Percentiles rank a stretch among this genome's conserved stretches.
Conservation (phyloP, 2,113 vertebrate genomes). For the Craseonycteris thonglongyai region DNA sequence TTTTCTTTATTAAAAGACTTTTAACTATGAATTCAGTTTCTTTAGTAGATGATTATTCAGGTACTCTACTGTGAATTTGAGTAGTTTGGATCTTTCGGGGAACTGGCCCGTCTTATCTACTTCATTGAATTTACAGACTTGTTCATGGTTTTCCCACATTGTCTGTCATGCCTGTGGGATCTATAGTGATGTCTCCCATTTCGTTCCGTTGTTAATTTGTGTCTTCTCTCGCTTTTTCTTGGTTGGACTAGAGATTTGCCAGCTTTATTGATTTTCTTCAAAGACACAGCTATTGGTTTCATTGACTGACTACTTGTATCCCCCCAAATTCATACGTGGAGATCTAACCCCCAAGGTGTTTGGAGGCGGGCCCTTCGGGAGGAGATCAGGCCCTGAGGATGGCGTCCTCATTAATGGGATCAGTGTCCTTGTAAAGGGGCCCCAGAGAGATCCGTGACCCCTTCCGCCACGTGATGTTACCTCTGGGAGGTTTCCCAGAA, state of each 20-base stretch:
- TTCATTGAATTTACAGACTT: background rate
- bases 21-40: background rate
- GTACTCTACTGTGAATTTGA: background rate
- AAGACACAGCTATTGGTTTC: background rate
- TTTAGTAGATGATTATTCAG: background rate
- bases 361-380: too few species aligned
- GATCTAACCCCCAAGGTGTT: too few species aligned
- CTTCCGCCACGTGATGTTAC: too few species aligned
- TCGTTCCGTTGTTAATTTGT: background rate
- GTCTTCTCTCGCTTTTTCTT: background rate
- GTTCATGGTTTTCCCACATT: background rate
- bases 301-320: background rate
- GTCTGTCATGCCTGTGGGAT: background rate
- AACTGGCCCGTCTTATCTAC: background rate
- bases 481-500: background rate
- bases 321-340: background rate
- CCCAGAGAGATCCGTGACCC: too few species aligned
- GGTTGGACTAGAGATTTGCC: background rate
- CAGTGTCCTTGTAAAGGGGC: too few species aligned
- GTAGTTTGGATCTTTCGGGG: background rate
- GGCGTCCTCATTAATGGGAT: too few species aligned
- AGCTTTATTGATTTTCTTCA: background rate
- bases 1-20: background rate
- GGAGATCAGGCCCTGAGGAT: background rate
- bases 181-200: background rate